phyloP scores from a whole-genome alignment of 2,113 vertebrate genomes.

The Argyrosomus japonicus region DNA sequence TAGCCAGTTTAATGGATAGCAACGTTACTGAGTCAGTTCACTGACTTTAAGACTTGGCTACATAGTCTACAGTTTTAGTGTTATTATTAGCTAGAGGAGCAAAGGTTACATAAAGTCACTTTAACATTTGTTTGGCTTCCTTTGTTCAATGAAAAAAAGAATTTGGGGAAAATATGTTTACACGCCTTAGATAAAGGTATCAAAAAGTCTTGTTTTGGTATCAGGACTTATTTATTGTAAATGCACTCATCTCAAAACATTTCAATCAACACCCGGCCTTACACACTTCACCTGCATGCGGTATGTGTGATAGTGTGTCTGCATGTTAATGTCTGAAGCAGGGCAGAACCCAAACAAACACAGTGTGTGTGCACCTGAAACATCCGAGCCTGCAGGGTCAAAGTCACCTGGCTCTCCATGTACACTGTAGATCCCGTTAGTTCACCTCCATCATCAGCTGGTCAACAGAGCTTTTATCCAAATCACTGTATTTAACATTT shows the following conservation, averaged over 20 bases:
- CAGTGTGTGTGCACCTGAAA: constrained; percentile 74
- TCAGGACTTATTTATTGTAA: not conserved
- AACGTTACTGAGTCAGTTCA: too few species aligned
- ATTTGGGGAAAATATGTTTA: not conserved
- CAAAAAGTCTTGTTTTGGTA: not conserved
- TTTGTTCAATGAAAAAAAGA: not conserved
- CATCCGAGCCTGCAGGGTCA: constrained; percentile 60
- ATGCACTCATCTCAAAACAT: not conserved
- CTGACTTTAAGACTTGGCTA: too few species aligned
- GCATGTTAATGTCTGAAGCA: constrained; percentile 40
- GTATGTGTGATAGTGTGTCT: constrained; percentile 22
- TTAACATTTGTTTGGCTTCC: not conserved
- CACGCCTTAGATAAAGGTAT: not conserved
- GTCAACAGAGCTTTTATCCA: not conserved
- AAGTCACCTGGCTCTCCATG: constrained; percentile 48
- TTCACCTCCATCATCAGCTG: not conserved
- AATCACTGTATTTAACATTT: not conserved
- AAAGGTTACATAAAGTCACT: not conserved
- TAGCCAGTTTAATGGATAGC: too few species aligned
- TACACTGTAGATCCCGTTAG: not conserved
- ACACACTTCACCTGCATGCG: not conserved
- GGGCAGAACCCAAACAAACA: constrained; percentile 75
- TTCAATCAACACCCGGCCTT: not conserved
- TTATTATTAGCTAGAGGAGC: too few species aligned
- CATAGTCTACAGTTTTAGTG: too few species aligned